phyloP scores from a whole-genome alignment of 2,888 invertebrate genomes.

The Chalcosyrphus nemorum region DNA sequence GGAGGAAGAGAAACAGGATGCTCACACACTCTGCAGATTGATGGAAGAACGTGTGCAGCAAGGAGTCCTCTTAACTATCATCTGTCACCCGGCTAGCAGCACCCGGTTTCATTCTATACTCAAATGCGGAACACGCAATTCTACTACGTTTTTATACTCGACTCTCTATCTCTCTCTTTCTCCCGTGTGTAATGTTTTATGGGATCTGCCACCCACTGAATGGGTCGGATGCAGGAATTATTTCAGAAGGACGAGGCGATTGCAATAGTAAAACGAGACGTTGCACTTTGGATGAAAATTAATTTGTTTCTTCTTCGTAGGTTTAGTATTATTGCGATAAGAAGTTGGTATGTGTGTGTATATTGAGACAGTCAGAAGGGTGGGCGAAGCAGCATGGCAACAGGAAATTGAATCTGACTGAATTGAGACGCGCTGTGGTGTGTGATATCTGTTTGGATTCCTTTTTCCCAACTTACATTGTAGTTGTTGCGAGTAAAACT shows the following conservation, averaged over 20 bases:
- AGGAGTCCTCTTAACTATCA: constrained; percentile 23
- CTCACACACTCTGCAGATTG: constrained; percentile 47
- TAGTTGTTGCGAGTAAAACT: neutral
- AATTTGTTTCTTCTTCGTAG: constrained; percentile 53
- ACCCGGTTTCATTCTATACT: neutral
- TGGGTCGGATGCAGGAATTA: neutral
- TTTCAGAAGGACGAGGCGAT: neutral
- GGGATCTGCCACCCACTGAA: neutral
- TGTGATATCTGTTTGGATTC: constrained; percentile 2
- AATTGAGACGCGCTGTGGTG: neutral
- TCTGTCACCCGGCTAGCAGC: neutral
- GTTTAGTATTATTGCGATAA: constrained; percentile 12
- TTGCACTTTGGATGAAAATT: constrained; percentile 47
- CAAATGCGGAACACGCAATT: constrained; percentile 17
- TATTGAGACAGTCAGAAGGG: neutral
- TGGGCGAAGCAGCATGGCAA: neutral
- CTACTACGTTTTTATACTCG: constrained; percentile 20
- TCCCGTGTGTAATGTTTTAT: neutral
- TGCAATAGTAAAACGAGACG: constrained; percentile 33
- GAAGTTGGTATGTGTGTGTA: neutral
- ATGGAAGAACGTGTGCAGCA: constrained; percentile 40
- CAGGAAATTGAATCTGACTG: constrained; percentile 35
- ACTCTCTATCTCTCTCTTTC: neutral
- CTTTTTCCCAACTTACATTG: constrained; percentile 13
- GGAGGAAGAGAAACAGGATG: constrained; percentile 7